Percentiles rank a stretch among this genome's conserved stretches.
These are phyloP conservation scores for Martes martes DNA, from an alignment of 2,113 vertebrate genomes.

Conservation along the genomic window DNA sequence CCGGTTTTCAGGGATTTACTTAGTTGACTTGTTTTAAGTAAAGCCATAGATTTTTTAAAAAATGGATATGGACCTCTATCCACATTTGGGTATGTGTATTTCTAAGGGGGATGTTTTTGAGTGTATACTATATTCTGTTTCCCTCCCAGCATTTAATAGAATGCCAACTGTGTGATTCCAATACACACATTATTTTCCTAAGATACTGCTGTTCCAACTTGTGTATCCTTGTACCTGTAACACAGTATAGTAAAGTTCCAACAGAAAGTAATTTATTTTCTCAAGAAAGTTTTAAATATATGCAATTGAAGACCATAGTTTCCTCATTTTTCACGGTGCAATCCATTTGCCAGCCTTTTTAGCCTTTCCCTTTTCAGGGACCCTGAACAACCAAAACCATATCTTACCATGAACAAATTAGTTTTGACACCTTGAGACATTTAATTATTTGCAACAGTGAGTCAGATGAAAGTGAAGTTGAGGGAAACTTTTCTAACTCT, in stretches of 20 bases:
- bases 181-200: neutral
- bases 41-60: neutral
- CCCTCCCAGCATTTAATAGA: neutral
- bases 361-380: slow-evolving; percentile 1
- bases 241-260: neutral
- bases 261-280: neutral
- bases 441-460: slow-evolving; percentile 62
- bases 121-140: neutral
- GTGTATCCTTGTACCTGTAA: neutral
- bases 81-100: neutral
- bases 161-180: slow-evolving; percentile 43
- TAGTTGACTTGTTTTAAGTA: neutral
- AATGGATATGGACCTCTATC: neutral
- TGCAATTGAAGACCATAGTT: neutral
- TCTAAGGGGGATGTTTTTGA: neutral
- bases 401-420: slow-evolving; percentile 53
- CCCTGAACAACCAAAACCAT: slow-evolving; percentile 7
- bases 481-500: slow-evolving; percentile 25
- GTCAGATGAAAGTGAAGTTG: slow-evolving; percentile 40
- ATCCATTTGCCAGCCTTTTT: slow-evolving; percentile 3
- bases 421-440: slow-evolving; percentile 45
- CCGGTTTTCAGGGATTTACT: neutral
- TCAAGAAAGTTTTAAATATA: neutral
- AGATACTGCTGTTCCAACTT: neutral
- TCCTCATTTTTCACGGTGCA: neutral